Percentiles rank a stretch among this genome's conserved stretches.
Conservation (phyloP, 2,113 vertebrate genomes). For the Nothocercus nigrocapillus region DNA sequence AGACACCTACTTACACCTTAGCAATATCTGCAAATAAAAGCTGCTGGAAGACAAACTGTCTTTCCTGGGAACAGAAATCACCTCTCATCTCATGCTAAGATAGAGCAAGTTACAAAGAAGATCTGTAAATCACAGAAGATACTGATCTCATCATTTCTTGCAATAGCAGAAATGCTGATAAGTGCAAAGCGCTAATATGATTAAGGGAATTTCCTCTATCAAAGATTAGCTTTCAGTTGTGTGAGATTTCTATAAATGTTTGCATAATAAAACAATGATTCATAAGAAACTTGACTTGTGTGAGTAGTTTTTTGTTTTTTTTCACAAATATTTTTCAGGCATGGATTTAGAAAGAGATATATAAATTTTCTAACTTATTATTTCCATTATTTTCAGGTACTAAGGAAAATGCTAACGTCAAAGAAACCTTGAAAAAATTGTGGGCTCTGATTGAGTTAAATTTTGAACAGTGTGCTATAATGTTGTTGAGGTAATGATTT, state of each 20-base stretch:
- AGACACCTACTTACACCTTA: not conserved
- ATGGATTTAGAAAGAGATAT: not conserved
- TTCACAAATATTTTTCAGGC: not conserved
- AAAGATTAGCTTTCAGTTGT: not conserved
- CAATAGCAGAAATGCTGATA: not conserved
- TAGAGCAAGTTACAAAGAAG: not conserved
- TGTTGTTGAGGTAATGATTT: slow-evolving; percentile 85
- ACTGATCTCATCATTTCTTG: not conserved
- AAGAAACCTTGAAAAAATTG: slow-evolving; percentile 80
- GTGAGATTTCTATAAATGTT: not conserved
- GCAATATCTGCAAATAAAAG: not conserved
- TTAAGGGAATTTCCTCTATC: not conserved
- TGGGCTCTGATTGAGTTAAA: slow-evolving; percentile 82
- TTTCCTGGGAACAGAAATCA: not conserved
- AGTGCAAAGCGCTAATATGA: not conserved
- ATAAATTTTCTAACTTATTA: not conserved
- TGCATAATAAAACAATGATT: not conserved
- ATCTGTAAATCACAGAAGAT: not conserved
- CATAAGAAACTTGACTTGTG: not conserved
- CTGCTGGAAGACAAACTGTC: not conserved
- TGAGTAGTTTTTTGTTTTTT: not conserved
- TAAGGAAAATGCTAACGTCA: slow-evolving; percentile 78
- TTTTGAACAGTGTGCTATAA: slow-evolving; percentile 79
- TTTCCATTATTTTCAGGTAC: slow-evolving; percentile 77
- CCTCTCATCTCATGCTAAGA: not conserved